Evolutionary conservation across 2,113 vertebrate genomes (phyloP), one percentile per base, ranked within the genome.

Genomic region (Microcebus griseorufus): DNA sequence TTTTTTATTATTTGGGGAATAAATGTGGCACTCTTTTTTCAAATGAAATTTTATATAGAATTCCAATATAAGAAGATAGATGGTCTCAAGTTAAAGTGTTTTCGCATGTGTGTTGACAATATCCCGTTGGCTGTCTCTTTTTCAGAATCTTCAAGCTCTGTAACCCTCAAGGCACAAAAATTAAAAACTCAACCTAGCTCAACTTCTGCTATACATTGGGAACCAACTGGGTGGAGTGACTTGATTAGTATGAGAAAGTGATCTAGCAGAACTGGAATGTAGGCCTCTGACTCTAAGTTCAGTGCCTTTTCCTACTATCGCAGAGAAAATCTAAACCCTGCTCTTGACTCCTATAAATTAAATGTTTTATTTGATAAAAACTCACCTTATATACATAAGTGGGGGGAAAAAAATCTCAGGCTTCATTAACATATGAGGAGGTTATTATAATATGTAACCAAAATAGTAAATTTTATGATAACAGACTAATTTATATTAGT

Each of bases 381-480:
- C 4, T 85, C 75, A 88, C 32, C 48, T 73, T 55, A 65, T 64
- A 37, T 62, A 88, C 2, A 25, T 72, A 92, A 69, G 62, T 6
- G 16, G 29, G 9, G 9, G 23, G 65, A 89, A 67, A 51, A 51
- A 51, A 22, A 3, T 1, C 12, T 45, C 32, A 34, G 39, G 11
- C 0, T 42, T 78, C n/a, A 73, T 81, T 75, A 95, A 91, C 23
- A 90, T 25, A 78, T 65, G 32, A 78, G 55, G 64, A 55, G 80
- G 42, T 73, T 62, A 67, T 67, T 64, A 79, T 25, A 4, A 70
- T 18, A 75, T 23, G 79, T 48, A 85, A 64, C 5, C 25, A 69
- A 96, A 89, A 55, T 5, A 92, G n/a, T 32, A 73, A 48, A 79
- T 69, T 78, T 82, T 93, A 78, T 65, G 27, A n/a, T 25, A 91